Percentiles rank a stretch among this genome's conserved stretches.
Conservation (phyloP, 2,113 vertebrate genomes). For the Myodes glareolus region DNA sequence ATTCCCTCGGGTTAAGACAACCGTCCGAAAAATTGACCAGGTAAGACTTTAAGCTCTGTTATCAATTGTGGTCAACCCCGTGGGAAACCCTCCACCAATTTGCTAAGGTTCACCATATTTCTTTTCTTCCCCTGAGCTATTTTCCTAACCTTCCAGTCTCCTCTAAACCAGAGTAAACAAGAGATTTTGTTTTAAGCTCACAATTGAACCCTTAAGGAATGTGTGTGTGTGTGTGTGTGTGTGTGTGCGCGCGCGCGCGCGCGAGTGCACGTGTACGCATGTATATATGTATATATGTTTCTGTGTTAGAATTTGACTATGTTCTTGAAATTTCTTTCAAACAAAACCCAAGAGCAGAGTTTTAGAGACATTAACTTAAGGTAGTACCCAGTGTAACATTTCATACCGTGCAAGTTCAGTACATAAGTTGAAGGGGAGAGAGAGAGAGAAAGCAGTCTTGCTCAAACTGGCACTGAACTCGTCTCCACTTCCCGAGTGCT, state of each 20-base stretch:
- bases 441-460: neutral
- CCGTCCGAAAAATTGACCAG: conserved; percentile 50
- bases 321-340: conserved; percentile 34
- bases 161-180: conserved; percentile 60
- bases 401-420: conserved; percentile 22
- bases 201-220: neutral
- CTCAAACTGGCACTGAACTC: neutral
- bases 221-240: neutral
- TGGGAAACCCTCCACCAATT: conserved; percentile 56
- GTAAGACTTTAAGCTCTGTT: conserved; percentile 61
- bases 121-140: conserved; percentile 44
- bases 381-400: neutral
- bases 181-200: conserved; percentile 49
- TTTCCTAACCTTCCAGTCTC: conserved; percentile 65
- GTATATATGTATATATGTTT: neutral
- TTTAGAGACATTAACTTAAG: conserved; percentile 34
- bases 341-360: conserved; percentile 11
- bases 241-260: neutral
- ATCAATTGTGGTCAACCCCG: conserved; percentile 51
- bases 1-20: conserved; percentile 8
- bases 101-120: conserved; percentile 48
- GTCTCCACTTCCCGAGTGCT: neutral
- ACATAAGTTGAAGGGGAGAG: neutral
- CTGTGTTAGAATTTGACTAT: conserved; percentile 44
- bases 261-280: too few relatives aligned